Evolutionary conservation across 2,888 invertebrate species (phyloP).

Genomic region (Drosophila monieri): DNA sequence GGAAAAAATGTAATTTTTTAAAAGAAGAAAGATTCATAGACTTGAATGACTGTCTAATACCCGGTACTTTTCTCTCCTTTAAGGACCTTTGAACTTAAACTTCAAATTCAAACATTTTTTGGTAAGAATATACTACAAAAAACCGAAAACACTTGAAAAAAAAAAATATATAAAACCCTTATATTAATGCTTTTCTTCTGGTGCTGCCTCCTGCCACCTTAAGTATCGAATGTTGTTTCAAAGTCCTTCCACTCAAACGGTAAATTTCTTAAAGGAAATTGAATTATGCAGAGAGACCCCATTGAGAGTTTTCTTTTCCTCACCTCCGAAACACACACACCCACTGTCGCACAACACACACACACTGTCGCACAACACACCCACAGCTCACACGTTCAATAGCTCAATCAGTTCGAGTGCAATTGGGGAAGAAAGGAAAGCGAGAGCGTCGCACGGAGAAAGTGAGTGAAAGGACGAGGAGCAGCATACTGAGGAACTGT

Average conservation of each 20-base stretch:
- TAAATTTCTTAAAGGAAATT: conserved; percentile 37
- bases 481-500: conserved; percentile 45
- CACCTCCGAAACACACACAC: conserved; percentile 8
- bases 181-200: neutral
- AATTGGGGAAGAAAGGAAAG: conserved; percentile 50
- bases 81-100: too few relatives aligned
- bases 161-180: too few relatives aligned
- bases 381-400: conserved; percentile 22
- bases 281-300: conserved; percentile 40
- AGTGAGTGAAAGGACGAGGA: conserved; percentile 3
- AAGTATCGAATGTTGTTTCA: conserved; percentile 20
- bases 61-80: too few relatives aligned
- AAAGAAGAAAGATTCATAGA: too few relatives aligned
- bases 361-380: neutral
- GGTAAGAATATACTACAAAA: too few relatives aligned
- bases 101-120: too few relatives aligned
- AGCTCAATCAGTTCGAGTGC: conserved; percentile 71
- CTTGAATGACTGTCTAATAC: too few relatives aligned
- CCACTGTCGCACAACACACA: neutral
- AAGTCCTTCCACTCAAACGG: conserved; percentile 27
- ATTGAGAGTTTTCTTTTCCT: conserved; percentile 7
- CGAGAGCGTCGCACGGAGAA: neutral
- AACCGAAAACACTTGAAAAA: too few relatives aligned
- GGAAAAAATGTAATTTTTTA: too few relatives aligned
- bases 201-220: neutral